phyloP scores from a whole-genome alignment of 2,797 vertebrate genomes.

The Alauda arvensis region DNA sequence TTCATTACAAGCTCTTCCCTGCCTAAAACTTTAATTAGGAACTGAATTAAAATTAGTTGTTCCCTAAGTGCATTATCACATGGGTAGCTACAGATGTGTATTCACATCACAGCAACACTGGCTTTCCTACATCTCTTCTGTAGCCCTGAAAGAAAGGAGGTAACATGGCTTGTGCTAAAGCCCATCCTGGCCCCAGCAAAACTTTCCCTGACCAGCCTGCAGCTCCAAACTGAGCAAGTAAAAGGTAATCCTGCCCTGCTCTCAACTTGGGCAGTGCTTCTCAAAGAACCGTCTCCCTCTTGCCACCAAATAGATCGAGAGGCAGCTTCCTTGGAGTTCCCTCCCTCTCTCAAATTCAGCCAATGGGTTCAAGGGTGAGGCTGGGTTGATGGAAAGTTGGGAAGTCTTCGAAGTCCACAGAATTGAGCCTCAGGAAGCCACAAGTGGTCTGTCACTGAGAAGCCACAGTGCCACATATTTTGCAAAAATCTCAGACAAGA shows the following conservation, averaged over 20 bases:
- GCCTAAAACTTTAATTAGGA: background rate
- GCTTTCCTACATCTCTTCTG: background rate
- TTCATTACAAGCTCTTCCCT: background rate
- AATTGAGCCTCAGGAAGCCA: background rate
- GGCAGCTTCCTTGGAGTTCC: background rate
- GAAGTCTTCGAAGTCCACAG: background rate
- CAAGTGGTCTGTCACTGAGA: accelerated
- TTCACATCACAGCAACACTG: background rate
- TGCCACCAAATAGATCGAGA: background rate
- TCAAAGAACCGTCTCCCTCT: background rate
- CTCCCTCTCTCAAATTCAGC: background rate
- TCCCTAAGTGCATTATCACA: background rate
- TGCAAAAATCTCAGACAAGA: background rate
- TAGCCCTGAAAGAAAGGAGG: background rate
- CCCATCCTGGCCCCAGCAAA: background rate
- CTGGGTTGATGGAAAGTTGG: background rate
- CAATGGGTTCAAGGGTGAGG: background rate
- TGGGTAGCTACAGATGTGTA: background rate
- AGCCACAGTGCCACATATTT: background rate
- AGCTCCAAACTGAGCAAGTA: background rate
- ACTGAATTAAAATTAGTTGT: background rate
- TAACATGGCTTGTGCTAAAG: background rate
- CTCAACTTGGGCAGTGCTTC: background rate
- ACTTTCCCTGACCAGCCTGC: background rate
- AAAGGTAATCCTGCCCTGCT: background rate